phyloP scores from a whole-genome alignment of 1,140 invertebrate genomes.

The Dendroctonus ponderosae region DNA sequence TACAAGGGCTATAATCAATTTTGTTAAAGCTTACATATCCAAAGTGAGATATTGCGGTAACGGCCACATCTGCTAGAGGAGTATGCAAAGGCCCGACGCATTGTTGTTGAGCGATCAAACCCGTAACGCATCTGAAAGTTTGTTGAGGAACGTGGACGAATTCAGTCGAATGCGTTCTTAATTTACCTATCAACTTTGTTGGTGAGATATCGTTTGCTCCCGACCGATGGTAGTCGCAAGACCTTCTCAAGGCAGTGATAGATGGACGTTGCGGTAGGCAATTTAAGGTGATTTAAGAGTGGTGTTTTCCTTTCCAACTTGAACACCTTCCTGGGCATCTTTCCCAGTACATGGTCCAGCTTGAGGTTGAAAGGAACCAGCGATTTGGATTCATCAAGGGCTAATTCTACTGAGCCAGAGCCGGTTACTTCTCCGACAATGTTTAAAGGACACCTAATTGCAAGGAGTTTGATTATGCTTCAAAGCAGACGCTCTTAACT shows the following conservation, averaged over 20 bases:
- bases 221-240: constrained; percentile 84
- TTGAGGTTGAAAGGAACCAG: constrained; percentile 75
- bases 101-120: constrained; percentile 93
- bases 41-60: constrained; percentile 81
- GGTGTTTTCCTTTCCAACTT: constrained; percentile 49
- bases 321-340: constrained; percentile 79
- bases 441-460: constrained; percentile 69
- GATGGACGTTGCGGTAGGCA: constrained; percentile 60
- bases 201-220: constrained; percentile 93
- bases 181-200: constrained; percentile 78
- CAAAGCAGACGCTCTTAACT: neutral
- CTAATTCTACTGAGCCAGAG: constrained; percentile 76
- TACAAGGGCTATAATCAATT: neutral
- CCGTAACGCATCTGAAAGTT: constrained; percentile 72
- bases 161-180: neutral
- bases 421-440: constrained; percentile 92
- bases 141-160: neutral
- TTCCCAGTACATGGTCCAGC: constrained; percentile 85
- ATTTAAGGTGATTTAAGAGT: constrained; percentile 49
- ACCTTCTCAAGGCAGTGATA: constrained; percentile 75
- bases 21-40: constrained; percentile 14
- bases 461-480: neutral
- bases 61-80: constrained; percentile 90
- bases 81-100: constrained; percentile 96
- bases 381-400: constrained; percentile 50